Evolutionary conservation across 1,140 invertebrate genomes (phyloP).

Genomic region (Dysdera silvatica): DNA sequence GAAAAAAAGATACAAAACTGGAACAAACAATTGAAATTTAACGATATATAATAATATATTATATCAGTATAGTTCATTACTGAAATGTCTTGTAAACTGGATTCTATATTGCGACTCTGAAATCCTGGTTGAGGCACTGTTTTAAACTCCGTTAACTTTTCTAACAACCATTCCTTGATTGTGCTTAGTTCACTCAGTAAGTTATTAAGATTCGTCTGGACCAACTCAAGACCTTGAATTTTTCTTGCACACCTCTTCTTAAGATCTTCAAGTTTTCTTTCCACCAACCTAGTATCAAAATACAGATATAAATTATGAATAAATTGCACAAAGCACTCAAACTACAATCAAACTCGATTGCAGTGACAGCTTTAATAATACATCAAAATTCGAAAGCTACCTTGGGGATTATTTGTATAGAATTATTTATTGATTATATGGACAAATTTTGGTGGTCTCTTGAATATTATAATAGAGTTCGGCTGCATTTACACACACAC

Average conservation of each 20-base stretch:
- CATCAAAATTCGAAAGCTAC: too few species aligned
- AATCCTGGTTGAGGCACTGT: slow-evolving; percentile 60
- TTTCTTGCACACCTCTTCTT: slow-evolving; percentile 73
- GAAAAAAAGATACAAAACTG: slow-evolving; percentile 29
- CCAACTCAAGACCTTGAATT: slow-evolving; percentile 42
- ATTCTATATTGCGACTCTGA: slow-evolving; percentile 39
- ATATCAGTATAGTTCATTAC: slow-evolving; percentile 31
- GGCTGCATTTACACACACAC: too few species aligned
- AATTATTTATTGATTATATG: too few species aligned
- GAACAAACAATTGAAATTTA: background rate
- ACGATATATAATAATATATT: background rate
- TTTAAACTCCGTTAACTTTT: slow-evolving; percentile 52
- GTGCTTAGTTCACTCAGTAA: slow-evolving; percentile 45
- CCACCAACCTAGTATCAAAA: slow-evolving; percentile 59
- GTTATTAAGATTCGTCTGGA: slow-evolving; percentile 63
- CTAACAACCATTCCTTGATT: slow-evolving; percentile 66
- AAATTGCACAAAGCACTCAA: too few species aligned
- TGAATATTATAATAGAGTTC: too few species aligned
- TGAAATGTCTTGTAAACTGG: slow-evolving; percentile 34
- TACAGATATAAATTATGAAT: too few species aligned
- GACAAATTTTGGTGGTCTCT: too few species aligned
- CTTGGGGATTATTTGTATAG: too few species aligned
- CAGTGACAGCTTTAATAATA: too few species aligned
- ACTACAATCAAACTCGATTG: too few species aligned
- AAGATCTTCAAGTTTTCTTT: slow-evolving; percentile 71